Conservation (phyloP, 2,888 invertebrate species). For the Hydraecia micacea region DNA sequence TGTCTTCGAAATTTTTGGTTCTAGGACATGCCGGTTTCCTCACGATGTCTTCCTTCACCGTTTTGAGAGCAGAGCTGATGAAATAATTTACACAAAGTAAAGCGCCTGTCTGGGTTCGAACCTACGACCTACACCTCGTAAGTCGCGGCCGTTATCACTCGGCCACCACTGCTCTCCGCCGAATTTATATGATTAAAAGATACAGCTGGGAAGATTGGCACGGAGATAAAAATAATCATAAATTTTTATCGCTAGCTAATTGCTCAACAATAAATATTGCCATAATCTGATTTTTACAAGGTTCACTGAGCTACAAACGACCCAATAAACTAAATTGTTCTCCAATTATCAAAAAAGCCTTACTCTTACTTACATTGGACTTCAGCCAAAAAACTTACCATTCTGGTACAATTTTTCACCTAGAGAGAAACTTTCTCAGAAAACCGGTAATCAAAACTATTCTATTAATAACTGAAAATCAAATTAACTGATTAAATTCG, state of each 20-base stretch:
- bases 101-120: no score
- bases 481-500: constrained; percentile 69
- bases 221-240: neutral
- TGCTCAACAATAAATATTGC: neutral
- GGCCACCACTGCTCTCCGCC: no score
- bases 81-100: no score
- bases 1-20: no score
- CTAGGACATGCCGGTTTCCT: no score
- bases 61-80: no score
- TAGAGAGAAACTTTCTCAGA: constrained; percentile 9
- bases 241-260: neutral
- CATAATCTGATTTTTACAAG: constrained; percentile 5
- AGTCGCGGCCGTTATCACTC: no score
- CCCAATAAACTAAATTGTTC: constrained; percentile 47
- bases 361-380: constrained; percentile 49
- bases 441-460: constrained; percentile 35
- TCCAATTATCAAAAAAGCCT: constrained; percentile 60
- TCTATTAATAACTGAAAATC: constrained; percentile 59
- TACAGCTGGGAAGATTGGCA: neutral
- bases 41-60: no score
- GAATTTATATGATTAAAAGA: no score
- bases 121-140: no score
- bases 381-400: constrained; percentile 43
- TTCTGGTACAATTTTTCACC: constrained; percentile 21
- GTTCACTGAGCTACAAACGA: constrained; percentile 17